Evolutionary conservation across 2,888 invertebrate genomes (phyloP).

Genomic region (Cosmia pyralina): DNA sequence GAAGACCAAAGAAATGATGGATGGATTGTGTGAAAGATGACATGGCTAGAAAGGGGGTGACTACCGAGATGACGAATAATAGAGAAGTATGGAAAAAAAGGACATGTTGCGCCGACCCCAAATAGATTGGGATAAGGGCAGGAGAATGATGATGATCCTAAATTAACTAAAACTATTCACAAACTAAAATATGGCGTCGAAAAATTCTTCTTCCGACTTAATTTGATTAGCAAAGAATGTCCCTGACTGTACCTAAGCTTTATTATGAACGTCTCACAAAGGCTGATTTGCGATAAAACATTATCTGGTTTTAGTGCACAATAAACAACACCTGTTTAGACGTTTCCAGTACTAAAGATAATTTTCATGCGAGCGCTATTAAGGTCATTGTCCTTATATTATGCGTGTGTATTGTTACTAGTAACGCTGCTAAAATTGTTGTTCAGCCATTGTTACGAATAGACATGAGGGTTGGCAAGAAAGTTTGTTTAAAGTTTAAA

Average conservation of each 20-base stretch:
- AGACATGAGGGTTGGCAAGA: constrained; percentile 50
- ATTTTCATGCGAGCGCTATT: constrained; percentile 42
- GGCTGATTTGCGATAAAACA: constrained; percentile 36
- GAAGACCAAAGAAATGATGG: too few species aligned
- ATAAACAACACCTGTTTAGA: constrained; percentile 51
- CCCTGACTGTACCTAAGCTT: background rate
- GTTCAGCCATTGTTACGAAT: constrained; percentile 72
- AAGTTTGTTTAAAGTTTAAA: constrained; percentile 23
- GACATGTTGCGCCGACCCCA: too few species aligned
- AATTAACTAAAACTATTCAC: too few species aligned
- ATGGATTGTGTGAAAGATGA: too few species aligned
- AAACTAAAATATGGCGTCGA: too few species aligned
- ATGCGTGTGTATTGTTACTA: constrained; percentile 58
- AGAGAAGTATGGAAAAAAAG: too few species aligned
- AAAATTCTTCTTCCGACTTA: too few species aligned
- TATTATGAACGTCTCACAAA: constrained; percentile 25
- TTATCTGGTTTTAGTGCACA: constrained; percentile 37
- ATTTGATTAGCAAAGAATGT: background rate
- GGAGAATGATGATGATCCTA: too few species aligned
- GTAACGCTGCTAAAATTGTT: constrained; percentile 76
- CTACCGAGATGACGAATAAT: too few species aligned
- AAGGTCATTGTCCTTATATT: constrained; percentile 66
- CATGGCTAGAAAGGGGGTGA: too few species aligned
- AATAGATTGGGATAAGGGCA: too few species aligned
- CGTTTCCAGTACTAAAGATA: constrained; percentile 45